Percentiles rank a stretch among this genome's conserved stretches.
Evolutionary conservation across 1,140 invertebrate species (phyloP).

Genomic region (Eupeodes corollae): DNA sequence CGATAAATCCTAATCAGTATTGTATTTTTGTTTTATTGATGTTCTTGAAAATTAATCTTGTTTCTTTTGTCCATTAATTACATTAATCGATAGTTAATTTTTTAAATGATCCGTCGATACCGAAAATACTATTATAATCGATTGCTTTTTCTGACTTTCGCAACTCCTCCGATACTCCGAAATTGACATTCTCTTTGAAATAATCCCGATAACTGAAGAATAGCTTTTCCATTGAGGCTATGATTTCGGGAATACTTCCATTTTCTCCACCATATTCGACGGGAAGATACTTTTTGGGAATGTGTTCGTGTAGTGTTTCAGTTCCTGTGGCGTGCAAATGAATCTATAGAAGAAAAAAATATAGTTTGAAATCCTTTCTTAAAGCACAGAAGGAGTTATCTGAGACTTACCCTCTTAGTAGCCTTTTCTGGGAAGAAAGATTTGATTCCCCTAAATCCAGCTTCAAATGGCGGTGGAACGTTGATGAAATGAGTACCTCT

Average conservation of each 20-base stretch:
- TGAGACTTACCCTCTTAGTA: constrained; percentile 17
- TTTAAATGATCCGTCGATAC: constrained; percentile 46
- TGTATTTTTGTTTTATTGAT: too few relatives aligned
- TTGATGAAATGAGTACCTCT: constrained; percentile 43
- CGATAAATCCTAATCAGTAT: neutral
- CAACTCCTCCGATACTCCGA: constrained; percentile 44
- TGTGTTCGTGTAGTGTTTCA: constrained; percentile 36
- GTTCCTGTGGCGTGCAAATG: constrained; percentile 20
- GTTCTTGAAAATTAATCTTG: too few relatives aligned
- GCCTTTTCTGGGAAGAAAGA: constrained; percentile 34
- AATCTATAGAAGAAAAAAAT: constrained; percentile 13
- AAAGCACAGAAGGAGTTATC: neutral
- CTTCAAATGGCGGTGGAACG: constrained; percentile 40
- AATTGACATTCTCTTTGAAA: constrained; percentile 41
- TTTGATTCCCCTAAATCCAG: constrained; percentile 38
- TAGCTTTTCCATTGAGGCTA: constrained; percentile 43
- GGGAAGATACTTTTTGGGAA: constrained; percentile 41
- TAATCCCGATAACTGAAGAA: constrained; percentile 37
- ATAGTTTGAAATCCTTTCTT: neutral
- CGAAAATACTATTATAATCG: constrained; percentile 41
- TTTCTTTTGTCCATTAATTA: too few relatives aligned
- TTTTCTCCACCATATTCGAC: constrained; percentile 45
- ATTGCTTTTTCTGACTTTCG: constrained; percentile 37
- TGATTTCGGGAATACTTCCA: constrained; percentile 37
- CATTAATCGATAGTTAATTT: constrained; percentile 23